phyloP scores from a whole-genome alignment of 2,797 vertebrate species.

The Scolopax rusticola region DNA sequence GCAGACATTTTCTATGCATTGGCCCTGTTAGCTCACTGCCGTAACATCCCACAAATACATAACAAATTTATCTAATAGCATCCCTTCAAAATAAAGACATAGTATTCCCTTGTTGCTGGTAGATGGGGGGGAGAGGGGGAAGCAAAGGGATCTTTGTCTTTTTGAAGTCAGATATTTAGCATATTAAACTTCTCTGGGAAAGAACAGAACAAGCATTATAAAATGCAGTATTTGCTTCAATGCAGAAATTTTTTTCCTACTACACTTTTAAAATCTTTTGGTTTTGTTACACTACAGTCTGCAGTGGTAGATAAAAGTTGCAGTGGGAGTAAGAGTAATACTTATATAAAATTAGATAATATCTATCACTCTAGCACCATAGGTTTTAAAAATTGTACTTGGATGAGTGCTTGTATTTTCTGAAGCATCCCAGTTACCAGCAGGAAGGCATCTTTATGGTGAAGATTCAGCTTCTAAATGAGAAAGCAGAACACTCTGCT shows the following conservation, averaged over 20 bases:
- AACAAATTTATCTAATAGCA: neutral
- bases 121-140: rapidly evolving
- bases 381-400: neutral
- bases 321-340: slow-evolving; percentile 24
- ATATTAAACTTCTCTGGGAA: neutral
- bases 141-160: neutral
- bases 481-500: neutral
- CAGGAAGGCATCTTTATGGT: neutral
- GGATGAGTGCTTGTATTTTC: neutral
- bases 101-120: neutral
- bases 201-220: neutral
- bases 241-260: neutral
- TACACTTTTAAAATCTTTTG: neutral
- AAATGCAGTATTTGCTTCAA: neutral
- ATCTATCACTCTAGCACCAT: neutral
- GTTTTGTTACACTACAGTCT: slow-evolving; percentile 37
- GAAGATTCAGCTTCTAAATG: neutral
- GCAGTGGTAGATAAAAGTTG: slow-evolving; percentile 42
- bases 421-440: slow-evolving; percentile 24
- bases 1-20: neutral
- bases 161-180: neutral
- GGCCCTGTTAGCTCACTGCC: neutral
- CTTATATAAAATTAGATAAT: neutral
- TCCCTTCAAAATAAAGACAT: neutral
- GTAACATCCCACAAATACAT: neutral